Base-by-base conservation (phyloP, 2,888 invertebrate genomes). In the Drosophila peninsularis region DNA sequence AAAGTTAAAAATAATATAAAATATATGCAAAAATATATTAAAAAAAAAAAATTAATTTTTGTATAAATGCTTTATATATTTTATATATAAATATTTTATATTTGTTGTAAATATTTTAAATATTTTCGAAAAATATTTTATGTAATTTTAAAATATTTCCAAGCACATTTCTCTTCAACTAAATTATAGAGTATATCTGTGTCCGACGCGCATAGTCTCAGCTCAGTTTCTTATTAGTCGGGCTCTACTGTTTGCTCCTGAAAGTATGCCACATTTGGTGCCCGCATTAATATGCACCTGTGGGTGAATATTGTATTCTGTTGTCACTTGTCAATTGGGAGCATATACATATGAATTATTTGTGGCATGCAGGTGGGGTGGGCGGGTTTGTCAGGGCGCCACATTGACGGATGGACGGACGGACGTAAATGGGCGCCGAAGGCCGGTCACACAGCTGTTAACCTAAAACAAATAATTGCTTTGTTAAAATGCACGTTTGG, bases 181-280 rank as follows among this genome's bases (percentile, higher is more conserved):
- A 30, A 30, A 30, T 5, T 41, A 19, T 6, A 44, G 27, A n/a
- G 27, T 32, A 19, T 47, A 45, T 30, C n/a, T 27, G 10, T 9
- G 2, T 19, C 3, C 41, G 19, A 3, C 9, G 3, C 11, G 6
- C 19, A 17, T 11, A 13, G 42, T 11, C 3, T 41, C 14, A 14
- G 10, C 2, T 17, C 10, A 34, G 14, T 45, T 39, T 34, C 17
- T 32, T 21, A 21, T 36, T 56, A 24, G 24, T 39, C 11, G 21
- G 19, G 53, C 10, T 45, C 10, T n/a, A 19, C 39, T 27, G 42
- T 19, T 41, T n/a, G 52, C 56, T 49, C 69, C 71, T 11, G 37
- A 75, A 78, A 78, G 82, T 81, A 64, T 81, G 75, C 78, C 75
- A 81, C 60, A 42, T 19, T 60, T 47, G 39, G 13, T 53, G 55